Evolutionary conservation across 2,888 invertebrate species (phyloP).

Genomic region (Hemithea aestivaria): DNA sequence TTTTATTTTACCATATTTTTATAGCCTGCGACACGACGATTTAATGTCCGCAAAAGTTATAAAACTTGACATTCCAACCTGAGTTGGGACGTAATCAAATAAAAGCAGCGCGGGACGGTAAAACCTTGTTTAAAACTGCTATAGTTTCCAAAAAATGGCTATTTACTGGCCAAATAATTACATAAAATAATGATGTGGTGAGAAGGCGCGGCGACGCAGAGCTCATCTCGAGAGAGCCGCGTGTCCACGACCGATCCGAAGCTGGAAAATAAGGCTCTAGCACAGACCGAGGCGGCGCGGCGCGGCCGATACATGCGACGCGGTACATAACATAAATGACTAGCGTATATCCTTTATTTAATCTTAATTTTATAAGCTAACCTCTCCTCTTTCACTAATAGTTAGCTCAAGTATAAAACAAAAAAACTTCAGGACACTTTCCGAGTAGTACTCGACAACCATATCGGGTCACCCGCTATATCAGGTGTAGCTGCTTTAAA

Average conservation of each 20-base stretch:
- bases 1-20: no score
- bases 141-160: slow-evolving; percentile 60
- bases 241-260: slow-evolving; percentile 49
- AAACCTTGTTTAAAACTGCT: slow-evolving; percentile 58
- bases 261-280: slow-evolving; percentile 28
- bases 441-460: no score
- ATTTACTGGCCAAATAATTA: slow-evolving; percentile 70
- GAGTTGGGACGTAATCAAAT: slow-evolving; percentile 28
- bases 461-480: no score
- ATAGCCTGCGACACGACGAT: no score
- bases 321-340: slow-evolving; percentile 23
- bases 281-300: slow-evolving; percentile 26
- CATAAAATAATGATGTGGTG: slow-evolving; percentile 72
- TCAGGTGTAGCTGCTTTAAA: not conserved
- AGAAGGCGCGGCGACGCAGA: slow-evolving; percentile 56
- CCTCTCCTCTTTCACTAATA: no score
- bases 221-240: slow-evolving; percentile 67
- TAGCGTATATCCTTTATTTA: slow-evolving; percentile 30
- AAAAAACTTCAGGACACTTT: no score
- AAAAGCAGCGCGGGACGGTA: slow-evolving; percentile 42
- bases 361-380: no score
- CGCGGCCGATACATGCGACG: slow-evolving; percentile 10
- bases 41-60: slow-evolving; percentile 20
- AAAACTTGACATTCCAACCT: slow-evolving; percentile 24
- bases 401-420: no score